phyloP scores from a whole-genome alignment of 2,113 vertebrate genomes.

The Clupea harengus region DNA sequence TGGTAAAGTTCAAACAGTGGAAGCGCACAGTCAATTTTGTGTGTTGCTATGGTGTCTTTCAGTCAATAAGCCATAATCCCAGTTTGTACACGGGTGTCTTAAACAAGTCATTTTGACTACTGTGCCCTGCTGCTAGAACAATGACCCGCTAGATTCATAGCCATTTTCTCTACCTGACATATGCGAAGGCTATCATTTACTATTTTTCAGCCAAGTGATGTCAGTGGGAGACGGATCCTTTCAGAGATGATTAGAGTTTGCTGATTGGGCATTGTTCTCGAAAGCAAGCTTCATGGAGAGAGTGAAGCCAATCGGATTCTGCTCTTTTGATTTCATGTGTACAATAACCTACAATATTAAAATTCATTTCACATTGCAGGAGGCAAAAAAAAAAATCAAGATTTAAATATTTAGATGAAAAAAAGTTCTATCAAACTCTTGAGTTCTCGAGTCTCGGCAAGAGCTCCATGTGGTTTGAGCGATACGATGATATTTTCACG shows the following conservation, averaged over 20 bases:
- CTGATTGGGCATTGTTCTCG: conserved; percentile 31
- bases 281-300: conserved; percentile 16
- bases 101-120: conserved; percentile 31
- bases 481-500: neutral
- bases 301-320: neutral
- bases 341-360: neutral
- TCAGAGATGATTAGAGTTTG: conserved; percentile 27
- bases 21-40: neutral
- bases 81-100: conserved; percentile 32
- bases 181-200: conserved; percentile 37
- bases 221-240: conserved; percentile 19
- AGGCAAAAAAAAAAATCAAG: neutral
- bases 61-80: conserved; percentile 34
- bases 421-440: neutral
- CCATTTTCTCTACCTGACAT: conserved; percentile 34
- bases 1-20: neutral
- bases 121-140: conserved; percentile 35
- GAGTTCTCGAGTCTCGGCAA: neutral
- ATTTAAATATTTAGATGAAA: neutral
- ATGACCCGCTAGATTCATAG: conserved; percentile 37
- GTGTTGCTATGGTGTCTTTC: conserved; percentile 20
- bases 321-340: neutral
- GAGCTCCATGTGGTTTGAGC: neutral
- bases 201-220: conserved; percentile 27
- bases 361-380: neutral